Percentiles rank a stretch among this genome's conserved stretches.
These are phyloP conservation scores for Orchesella cincta DNA, from an alignment of 1,140 invertebrate genomes.

Conservation along the genomic window DNA sequence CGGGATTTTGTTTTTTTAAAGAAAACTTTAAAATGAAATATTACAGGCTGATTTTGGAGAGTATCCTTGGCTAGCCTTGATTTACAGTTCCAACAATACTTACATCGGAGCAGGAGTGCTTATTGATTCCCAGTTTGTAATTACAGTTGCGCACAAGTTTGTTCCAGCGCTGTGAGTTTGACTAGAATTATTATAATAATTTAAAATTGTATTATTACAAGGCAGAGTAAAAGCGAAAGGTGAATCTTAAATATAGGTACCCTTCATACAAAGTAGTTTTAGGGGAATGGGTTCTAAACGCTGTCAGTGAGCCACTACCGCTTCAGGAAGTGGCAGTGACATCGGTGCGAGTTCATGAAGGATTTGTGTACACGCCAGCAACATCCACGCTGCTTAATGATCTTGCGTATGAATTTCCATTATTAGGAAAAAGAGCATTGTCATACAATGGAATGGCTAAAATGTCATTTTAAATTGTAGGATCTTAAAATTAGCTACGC, in stretches of 20 bases:
- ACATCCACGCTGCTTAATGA: neutral
- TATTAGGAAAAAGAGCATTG: neutral
- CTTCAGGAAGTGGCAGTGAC: neutral
- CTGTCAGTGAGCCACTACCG: neutral
- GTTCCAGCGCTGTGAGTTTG: neutral
- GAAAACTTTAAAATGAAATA: too few relatives aligned
- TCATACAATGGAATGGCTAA: too few relatives aligned
- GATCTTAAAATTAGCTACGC: neutral
- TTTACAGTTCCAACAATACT: neutral
- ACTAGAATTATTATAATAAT: neutral
- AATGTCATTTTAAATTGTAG: neutral
- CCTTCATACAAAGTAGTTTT: neutral
- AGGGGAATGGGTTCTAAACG: conserved; percentile 9
- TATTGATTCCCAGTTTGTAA: neutral
- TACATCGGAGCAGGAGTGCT: conserved; percentile 16
- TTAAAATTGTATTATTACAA: neutral
- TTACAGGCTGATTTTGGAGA: neutral
- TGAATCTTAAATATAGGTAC: neutral
- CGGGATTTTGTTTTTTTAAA: too few relatives aligned
- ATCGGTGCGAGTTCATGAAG: conserved; percentile 8
- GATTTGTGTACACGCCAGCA: conserved; percentile 1
- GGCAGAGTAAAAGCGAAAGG: too few relatives aligned
- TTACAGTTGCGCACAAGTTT: conserved; percentile 14
- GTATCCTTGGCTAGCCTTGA: conserved; percentile 7
- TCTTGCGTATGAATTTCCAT: neutral